Percentiles rank a stretch among this genome's conserved stretches.
Conservation (phyloP, 2,888 invertebrate genomes). For the Pristionchus exspectatus region DNA sequence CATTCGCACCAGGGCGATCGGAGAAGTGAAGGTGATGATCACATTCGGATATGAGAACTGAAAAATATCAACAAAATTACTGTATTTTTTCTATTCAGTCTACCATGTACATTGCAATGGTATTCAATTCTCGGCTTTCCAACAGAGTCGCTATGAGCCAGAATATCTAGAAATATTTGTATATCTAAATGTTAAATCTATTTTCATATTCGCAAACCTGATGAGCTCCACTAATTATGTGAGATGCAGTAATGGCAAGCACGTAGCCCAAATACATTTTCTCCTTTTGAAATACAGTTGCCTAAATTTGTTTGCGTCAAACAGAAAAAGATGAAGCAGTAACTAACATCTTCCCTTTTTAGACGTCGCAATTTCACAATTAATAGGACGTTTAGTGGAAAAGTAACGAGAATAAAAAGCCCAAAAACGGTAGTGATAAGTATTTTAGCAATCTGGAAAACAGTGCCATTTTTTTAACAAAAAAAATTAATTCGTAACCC, state of each 20-base stretch:
- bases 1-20: slow-evolving; percentile 1
- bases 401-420: neutral
- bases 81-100: neutral
- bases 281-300: neutral
- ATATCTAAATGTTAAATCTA: neutral
- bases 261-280: neutral
- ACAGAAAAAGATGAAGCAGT: neutral
- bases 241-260: neutral
- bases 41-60: neutral
- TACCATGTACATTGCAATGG: neutral
- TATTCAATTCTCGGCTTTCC: neutral
- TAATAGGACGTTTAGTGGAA: neutral
- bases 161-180: neutral
- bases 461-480: no score
- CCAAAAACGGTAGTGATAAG: neutral
- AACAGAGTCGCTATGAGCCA: neutral
- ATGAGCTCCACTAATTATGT: neutral
- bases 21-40: slow-evolving; percentile 17
- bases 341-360: neutral
- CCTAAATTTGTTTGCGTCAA: neutral
- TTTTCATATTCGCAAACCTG: neutral
- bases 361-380: neutral
- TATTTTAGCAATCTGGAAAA: neutral
- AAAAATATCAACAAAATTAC: neutral
- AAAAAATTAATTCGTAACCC: no score